phyloP scores from a whole-genome alignment of 2,888 invertebrate species.

The Amiota mariae region DNA sequence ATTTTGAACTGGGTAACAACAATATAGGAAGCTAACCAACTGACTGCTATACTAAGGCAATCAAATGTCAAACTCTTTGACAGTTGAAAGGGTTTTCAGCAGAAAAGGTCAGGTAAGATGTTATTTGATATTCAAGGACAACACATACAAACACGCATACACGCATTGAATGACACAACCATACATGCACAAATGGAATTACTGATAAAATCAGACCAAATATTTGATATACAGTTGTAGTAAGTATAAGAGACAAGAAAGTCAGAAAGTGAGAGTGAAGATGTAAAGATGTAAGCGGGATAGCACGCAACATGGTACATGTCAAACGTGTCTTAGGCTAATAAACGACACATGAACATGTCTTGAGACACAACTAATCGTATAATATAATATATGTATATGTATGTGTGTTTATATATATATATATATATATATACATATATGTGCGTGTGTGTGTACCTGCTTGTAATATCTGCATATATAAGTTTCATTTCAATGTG shows the following conservation, averaged over 20 bases:
- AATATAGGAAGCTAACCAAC: too few species aligned
- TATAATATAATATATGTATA: background rate
- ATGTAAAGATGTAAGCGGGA: background rate
- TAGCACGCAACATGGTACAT: background rate
- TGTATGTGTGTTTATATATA: background rate
- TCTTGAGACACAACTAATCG: background rate
- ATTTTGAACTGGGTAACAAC: too few species aligned
- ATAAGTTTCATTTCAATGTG: slow-evolving; percentile 7
- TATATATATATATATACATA: background rate
- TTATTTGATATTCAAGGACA: slow-evolving; percentile 22
- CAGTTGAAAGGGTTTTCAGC: slow-evolving; percentile 1
- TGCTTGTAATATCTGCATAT: background rate
- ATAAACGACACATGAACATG: slow-evolving; percentile 25
- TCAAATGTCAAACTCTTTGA: slow-evolving; percentile 24
- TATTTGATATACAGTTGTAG: too few species aligned
- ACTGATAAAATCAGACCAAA: background rate
- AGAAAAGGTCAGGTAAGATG: slow-evolving; percentile 3
- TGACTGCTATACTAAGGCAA: background rate
- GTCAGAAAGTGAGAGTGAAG: background rate
- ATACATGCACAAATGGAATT: background rate
- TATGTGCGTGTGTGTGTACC: background rate
- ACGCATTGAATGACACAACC: background rate
- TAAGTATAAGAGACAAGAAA: too few species aligned
- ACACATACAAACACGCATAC: background rate
- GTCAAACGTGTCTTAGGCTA: slow-evolving; percentile 26